Evolutionary conservation across 2,888 invertebrate species (phyloP), one percentile per base, ranked within the genome.

Genomic region (Diarsia rubi): DNA sequence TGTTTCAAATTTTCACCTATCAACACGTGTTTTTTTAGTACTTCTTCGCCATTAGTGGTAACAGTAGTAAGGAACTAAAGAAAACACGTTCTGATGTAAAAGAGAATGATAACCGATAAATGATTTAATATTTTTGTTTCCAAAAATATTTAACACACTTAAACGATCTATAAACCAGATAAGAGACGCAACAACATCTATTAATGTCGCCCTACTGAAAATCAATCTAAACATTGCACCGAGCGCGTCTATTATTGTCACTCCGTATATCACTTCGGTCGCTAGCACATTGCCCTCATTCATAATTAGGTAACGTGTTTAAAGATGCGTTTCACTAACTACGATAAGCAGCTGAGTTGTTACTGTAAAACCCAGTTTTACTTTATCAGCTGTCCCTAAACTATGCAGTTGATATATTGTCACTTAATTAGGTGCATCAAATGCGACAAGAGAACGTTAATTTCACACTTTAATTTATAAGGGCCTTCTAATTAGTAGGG

Each of bases 221-320:
- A 85, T 81, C 81, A 68, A 82, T 81, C 77, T 75, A 81, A 81
- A 85, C 70, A 70, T 67, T 70, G 62, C 86, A 78, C 45, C 45
- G 47, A 72, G 64, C 72, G 66, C 24, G 52, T n/a, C 70, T 82
- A 86, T 78, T 78, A 72, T 78, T 78, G 86, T 82, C 86, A 83
- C 73, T 66, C 2, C 31, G 14, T 82, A 52, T 71, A 82, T 85
- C 78, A 47, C 49, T 70, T 69, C 70, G 78, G 78, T 69, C 78
- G 67, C 69, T 68, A 83, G 82, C 86, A 82, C 82, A 82, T 82
- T 86, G 82, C 79, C 75, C 85, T 68, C 85, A 75, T 78, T 88
- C 65, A 84, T 78, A 86, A 85, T 86, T 81, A 88, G 78, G 87
- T 88, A 86, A 86, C 69, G 67, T 64, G 57, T 76, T 74, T 73